Conservation (phyloP, 2,888 invertebrate species). For the Eledone cirrhosa region DNA sequence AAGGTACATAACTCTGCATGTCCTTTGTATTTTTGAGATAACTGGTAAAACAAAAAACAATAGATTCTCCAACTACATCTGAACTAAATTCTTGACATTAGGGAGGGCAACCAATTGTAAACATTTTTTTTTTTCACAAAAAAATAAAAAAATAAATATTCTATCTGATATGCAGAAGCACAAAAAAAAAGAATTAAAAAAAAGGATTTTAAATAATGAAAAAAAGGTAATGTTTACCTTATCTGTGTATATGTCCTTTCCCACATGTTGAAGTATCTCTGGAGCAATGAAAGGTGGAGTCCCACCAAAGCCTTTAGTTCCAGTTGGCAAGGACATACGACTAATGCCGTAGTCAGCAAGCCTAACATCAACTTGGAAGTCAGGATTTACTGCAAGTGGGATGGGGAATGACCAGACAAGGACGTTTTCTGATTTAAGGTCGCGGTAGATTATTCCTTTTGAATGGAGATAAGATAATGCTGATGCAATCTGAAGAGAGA, state of each 20-base stretch:
- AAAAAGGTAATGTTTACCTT: slow-evolving; percentile 73
- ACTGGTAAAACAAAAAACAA: too few species aligned
- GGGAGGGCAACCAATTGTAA: too few species aligned
- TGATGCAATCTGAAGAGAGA: slow-evolving; percentile 76
- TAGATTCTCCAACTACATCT: too few species aligned
- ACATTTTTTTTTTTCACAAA: too few species aligned
- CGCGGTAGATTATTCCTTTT: slow-evolving; percentile 88
- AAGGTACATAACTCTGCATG: too few species aligned
- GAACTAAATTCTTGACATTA: too few species aligned
- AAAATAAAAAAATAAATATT: too few species aligned
- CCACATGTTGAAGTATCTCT: slow-evolving; percentile 97
- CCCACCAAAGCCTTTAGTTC: slow-evolving; percentile 95
- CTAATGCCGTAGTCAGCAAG: slow-evolving; percentile 92
- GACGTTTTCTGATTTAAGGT: slow-evolving; percentile 95
- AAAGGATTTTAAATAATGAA: not conserved
- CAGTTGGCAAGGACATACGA: slow-evolving; percentile 75
- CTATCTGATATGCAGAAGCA: too few species aligned
- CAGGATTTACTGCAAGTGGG: slow-evolving; percentile 73
- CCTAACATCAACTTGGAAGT: slow-evolving; percentile 74
- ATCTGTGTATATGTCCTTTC: slow-evolving; percentile 98
- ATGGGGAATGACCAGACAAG: slow-evolving; percentile 96
- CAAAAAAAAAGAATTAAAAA: not conserved
- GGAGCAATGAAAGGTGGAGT: slow-evolving; percentile 98
- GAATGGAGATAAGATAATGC: slow-evolving; percentile 96
- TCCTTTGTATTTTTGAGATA: too few species aligned